These are phyloP conservation scores for Capreolus pygargus DNA, from an alignment of 2,113 vertebrate genomes.

Conservation along the genomic window DNA sequence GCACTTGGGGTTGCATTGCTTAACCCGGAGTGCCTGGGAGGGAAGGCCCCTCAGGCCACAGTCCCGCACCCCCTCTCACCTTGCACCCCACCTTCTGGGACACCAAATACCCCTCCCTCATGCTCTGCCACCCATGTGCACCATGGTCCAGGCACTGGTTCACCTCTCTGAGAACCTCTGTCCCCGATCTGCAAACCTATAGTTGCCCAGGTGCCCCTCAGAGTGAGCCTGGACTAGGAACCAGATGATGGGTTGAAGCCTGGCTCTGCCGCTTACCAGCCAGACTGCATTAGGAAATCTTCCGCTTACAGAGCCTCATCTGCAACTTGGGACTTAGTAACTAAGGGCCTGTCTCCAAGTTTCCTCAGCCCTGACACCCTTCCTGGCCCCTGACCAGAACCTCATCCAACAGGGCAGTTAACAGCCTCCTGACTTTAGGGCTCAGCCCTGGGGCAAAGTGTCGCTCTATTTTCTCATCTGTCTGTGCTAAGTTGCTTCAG, in stretches of 20 bases:
- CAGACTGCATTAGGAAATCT: neutral
- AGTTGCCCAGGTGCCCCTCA: accelerated
- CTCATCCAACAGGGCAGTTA: accelerated
- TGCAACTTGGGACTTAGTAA: neutral
- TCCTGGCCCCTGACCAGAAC: neutral
- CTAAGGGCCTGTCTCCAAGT: neutral
- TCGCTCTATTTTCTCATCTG: neutral
- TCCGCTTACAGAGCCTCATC: neutral
- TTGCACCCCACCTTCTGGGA: neutral
- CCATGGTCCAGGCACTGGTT: accelerated
- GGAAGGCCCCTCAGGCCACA: accelerated
- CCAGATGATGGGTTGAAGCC: neutral
- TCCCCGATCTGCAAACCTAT: neutral
- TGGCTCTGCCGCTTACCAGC: neutral
- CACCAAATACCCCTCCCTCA: neutral
- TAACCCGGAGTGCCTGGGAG: no score
- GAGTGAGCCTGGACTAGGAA: neutral
- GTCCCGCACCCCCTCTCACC: accelerated
- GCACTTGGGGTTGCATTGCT: accelerated
- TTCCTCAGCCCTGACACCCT: neutral
- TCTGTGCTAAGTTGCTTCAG: neutral
- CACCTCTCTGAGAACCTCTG: neutral
- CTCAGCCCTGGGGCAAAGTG: neutral
- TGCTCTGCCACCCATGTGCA: neutral
- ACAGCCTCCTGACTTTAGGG: neutral